Evolutionary conservation across 2,113 vertebrate species (phyloP), one percentile per base, ranked within the genome.

Genomic region (Sterrhoptilus dennistouni): DNA sequence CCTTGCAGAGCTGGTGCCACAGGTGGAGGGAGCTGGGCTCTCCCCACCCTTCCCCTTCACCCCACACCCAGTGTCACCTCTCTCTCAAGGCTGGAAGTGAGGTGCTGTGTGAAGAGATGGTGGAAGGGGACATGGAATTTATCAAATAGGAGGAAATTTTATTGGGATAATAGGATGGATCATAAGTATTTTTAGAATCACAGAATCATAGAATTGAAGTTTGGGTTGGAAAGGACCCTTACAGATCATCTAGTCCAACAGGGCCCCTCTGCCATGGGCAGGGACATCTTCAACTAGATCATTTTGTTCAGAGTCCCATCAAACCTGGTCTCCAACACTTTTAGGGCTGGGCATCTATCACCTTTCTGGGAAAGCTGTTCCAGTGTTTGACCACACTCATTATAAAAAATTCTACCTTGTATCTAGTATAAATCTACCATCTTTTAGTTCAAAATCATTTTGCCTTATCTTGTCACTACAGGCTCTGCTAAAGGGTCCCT

Each of bases 241-340:
- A 57, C 36, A 68, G 14, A 16, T 33, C 12, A 45, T 52, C 6
- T 42, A 28, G 33, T 40, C 50, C 36, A 64, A 27, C 0, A 0
- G 20, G 15, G 5, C 3, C 13, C 31, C n/a, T 23, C 38, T 70
- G n/a, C 38, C 24, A 3, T 9, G 6, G 24, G 21, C 36, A 68
- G 53, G n/a, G 35, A 31, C 24, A 45, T n/a, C 38, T 63, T 56
- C 45, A n/a, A 16, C 40, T 35, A 3, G 35, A 22, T 14, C 6
- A 72, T 13, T 11, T 82, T 90, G 28, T 31, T 78, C 59, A 35
- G 24, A 44, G 18, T 21, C 18, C 47, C 2, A 1, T 50, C 40
- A 53, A 56, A 0, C 35, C 47, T 61, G 33, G 12, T 56, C 47
- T 61, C 20, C 17, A 71, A 9, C 9, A 12, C 10, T 66, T 60